Conservation (phyloP, 2,888 invertebrate species). For the Morinoia aosen region DNA sequence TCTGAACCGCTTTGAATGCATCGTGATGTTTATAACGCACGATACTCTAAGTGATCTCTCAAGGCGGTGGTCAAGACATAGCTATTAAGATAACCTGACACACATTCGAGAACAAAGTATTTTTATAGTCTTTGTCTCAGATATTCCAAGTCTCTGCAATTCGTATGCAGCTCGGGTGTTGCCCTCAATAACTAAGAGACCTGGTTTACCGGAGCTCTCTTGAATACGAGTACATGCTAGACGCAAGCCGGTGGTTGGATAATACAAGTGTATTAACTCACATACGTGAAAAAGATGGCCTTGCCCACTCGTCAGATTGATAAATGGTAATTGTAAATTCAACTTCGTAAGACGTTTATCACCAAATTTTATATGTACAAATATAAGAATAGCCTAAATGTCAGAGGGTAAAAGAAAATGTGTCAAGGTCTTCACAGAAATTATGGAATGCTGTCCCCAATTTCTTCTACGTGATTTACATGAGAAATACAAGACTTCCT, state of each 20-base stretch:
- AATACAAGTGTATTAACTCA: neutral
- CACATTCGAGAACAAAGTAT: neutral
- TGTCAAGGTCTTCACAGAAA: neutral
- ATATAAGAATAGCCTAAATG: neutral
- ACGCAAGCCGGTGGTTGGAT: neutral
- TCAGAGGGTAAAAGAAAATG: neutral
- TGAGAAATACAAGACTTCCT: neutral
- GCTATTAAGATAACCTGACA: neutral
- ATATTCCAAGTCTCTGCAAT: neutral
- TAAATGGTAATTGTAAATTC: neutral
- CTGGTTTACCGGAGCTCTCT: neutral
- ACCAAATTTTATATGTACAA: neutral
- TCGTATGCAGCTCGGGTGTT: neutral
- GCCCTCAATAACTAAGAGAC: neutral
- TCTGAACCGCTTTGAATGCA: neutral
- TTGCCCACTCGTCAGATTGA: neutral
- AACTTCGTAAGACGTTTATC: neutral
- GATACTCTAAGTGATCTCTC: neutral
- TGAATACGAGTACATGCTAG: neutral
- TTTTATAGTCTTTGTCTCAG: neutral
- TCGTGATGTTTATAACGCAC: neutral
- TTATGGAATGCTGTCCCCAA: neutral
- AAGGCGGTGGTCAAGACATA: neutral
- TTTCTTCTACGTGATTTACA: neutral
- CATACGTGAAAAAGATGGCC: neutral